Evolutionary conservation across 2,113 vertebrate genomes (phyloP).

Genomic region (Cephalopterus ornatus): DNA sequence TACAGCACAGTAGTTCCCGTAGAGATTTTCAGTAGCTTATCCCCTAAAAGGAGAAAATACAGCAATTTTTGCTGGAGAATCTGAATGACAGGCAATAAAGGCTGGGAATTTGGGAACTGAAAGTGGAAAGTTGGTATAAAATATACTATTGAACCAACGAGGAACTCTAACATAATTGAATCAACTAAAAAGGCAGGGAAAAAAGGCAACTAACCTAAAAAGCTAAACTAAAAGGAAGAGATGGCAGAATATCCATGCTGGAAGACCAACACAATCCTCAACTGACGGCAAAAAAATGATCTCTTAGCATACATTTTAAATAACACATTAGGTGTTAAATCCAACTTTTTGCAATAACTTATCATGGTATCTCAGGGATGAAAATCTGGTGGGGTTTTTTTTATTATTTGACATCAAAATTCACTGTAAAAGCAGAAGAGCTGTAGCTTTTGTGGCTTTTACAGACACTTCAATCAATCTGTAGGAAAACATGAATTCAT

Average conservation of each 20-base stretch:
- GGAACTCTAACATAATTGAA: neutral
- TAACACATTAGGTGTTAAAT: neutral
- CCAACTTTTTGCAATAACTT: neutral
- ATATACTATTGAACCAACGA: neutral
- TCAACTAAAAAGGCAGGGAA: neutral
- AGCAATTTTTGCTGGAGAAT: neutral
- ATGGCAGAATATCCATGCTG: neutral
- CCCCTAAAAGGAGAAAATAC: neutral
- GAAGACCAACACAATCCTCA: neutral
- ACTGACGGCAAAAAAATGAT: neutral
- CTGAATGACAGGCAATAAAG: neutral
- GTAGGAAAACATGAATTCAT: neutral
- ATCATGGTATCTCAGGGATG: neutral
- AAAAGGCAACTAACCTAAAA: neutral
- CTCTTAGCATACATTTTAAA: neutral
- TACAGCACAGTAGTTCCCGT: neutral
- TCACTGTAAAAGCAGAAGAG: neutral
- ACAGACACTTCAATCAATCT: neutral
- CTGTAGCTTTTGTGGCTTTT: neutral
- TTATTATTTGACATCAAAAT: neutral
- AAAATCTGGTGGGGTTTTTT: neutral
- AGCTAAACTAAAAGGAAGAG: neutral
- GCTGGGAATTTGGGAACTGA: neutral
- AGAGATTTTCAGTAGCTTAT: neutral
- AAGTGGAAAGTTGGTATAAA: neutral